Evolutionary conservation across 2,113 vertebrate species (phyloP).

Genomic region (Lepus europaeus): DNA sequence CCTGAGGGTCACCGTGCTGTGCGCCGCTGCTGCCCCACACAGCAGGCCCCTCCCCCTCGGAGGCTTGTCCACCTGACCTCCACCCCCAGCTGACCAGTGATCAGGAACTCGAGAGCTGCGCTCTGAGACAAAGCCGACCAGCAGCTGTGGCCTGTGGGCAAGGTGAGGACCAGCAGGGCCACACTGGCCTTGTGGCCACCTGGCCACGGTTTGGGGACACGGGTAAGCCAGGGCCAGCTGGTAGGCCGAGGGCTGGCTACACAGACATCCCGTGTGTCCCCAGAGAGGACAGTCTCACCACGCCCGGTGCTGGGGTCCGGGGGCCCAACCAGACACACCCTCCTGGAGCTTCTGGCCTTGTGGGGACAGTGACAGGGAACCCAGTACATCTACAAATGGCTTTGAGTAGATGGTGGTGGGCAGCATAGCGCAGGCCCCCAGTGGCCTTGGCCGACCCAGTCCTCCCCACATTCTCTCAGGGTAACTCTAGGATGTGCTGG

Average conservation of each 20-base stretch:
- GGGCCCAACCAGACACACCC: background rate
- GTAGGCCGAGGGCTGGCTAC: background rate
- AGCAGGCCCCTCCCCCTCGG: no score
- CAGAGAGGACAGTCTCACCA: background rate
- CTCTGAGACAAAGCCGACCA: background rate
- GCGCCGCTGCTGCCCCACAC: no score
- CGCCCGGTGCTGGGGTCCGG: background rate
- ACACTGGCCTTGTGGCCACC: accelerated
- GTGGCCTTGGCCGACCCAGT: background rate
- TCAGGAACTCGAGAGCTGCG: no score
- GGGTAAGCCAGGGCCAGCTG: background rate
- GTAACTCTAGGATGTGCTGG: background rate
- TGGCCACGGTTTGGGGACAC: background rate
- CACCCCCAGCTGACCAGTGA: background rate
- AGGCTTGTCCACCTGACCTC: no score
- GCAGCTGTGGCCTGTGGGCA: background rate
- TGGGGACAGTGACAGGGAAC: background rate
- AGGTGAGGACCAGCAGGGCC: background rate
- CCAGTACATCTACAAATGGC: background rate
- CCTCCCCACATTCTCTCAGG: background rate
- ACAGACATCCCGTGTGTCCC: accelerated
- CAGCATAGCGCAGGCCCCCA: background rate
- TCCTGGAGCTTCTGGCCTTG: background rate
- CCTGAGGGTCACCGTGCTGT: background rate
- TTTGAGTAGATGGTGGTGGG: background rate